A percentile compares a stretch with the other conserved stretches of the same genome.
Conservation (phyloP, 2,797 vertebrate species). For the Peromyscus eremicus region DNA sequence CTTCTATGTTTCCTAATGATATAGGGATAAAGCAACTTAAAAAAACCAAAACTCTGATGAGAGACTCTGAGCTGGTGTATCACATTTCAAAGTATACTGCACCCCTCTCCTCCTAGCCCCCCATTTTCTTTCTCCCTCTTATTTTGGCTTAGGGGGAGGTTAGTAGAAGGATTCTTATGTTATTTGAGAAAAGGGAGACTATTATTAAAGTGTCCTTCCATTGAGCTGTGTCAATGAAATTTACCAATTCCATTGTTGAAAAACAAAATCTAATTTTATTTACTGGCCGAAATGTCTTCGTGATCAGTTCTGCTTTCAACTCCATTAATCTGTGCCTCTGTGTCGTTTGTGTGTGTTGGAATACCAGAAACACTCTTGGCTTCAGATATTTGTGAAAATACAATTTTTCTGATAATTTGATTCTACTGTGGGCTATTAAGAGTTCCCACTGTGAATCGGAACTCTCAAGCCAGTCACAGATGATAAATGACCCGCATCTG, state of each 20-base stretch:
- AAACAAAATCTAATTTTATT: background rate
- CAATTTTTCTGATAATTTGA: slow-evolving; percentile 19
- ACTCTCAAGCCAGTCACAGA: background rate
- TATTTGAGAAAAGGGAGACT: slow-evolving; percentile 22
- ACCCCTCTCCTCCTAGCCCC: background rate
- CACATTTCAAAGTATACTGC: background rate
- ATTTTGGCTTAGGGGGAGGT: background rate
- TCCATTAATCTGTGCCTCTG: background rate
- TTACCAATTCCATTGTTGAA: background rate
- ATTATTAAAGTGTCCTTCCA: background rate
- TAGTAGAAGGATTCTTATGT: background rate
- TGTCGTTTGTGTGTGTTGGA: slow-evolving; percentile 1
- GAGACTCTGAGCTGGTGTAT: background rate
- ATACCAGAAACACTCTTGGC: slow-evolving; percentile 23
- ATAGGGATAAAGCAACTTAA: slow-evolving; percentile 24
- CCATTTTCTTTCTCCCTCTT: accelerated
- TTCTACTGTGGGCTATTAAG: slow-evolving; percentile 1
- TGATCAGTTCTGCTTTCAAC: background rate
- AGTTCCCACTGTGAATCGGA: slow-evolving; percentile 51
- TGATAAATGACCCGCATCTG: background rate
- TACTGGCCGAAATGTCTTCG: slow-evolving; percentile 1
- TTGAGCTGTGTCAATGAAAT: background rate
- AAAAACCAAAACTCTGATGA: background rate
- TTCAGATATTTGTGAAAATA: slow-evolving; percentile 44
- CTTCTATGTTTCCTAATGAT: background rate